A percentile compares a stretch with the other conserved stretches of the same genome.
phyloP scores from a whole-genome alignment of 1,140 invertebrate species.

The Anastatus disparis region DNA sequence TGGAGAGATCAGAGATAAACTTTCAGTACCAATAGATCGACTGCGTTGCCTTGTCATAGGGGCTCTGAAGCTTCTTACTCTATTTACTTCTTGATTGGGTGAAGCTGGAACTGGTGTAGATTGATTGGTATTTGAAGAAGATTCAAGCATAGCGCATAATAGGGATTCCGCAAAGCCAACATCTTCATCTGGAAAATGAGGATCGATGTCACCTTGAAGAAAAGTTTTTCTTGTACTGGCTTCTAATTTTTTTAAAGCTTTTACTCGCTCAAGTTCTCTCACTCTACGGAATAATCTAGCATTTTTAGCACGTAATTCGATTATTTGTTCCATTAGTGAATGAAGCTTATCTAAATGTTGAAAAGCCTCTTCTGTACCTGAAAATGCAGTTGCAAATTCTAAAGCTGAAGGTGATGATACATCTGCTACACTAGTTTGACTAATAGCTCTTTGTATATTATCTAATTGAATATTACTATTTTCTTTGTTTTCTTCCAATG shows the following conservation, averaged over 20 bases:
- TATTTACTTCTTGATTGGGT: neutral
- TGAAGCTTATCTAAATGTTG: conserved; percentile 83
- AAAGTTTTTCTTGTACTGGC: conserved; percentile 49
- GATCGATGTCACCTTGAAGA: conserved; percentile 44
- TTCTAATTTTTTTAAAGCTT: conserved; percentile 65
- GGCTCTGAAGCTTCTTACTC: neutral
- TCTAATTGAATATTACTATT: too few relatives aligned
- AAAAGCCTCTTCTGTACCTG: conserved; percentile 71
- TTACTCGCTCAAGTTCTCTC: conserved; percentile 78
- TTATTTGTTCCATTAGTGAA: conserved; percentile 78
- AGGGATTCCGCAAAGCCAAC: conserved; percentile 51
- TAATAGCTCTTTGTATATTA: too few relatives aligned
- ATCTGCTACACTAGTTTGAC: too few relatives aligned
- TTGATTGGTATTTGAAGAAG: neutral
- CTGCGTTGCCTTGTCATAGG: conserved; percentile 7
- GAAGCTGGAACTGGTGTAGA: neutral
- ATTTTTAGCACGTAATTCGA: conserved; percentile 78
- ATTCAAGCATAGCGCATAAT: conserved; percentile 43
- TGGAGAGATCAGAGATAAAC: neutral
- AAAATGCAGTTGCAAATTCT: conserved; percentile 49
- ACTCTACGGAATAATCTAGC: conserved; percentile 74
- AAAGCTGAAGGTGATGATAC: too few relatives aligned
- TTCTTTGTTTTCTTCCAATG: conserved; percentile 44
- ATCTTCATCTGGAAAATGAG: conserved; percentile 46
- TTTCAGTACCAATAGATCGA: conserved; percentile 5